Evolutionary conservation across 2,888 invertebrate species (phyloP).

Genomic region (Athalia cordata): DNA sequence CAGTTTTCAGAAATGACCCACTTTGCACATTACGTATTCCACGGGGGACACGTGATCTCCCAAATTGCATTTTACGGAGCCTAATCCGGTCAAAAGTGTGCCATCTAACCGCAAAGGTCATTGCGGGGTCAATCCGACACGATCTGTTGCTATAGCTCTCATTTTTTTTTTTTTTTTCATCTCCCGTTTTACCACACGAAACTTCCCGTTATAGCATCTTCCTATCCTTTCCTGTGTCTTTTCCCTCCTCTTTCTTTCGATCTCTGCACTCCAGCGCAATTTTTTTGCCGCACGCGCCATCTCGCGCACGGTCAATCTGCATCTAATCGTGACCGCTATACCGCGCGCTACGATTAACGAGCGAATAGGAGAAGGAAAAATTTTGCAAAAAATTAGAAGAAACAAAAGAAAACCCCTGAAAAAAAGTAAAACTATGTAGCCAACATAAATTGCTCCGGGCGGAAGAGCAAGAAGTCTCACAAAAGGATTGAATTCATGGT

Average conservation of each 20-base stretch:
- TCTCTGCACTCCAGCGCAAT: no score
- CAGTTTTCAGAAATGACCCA: conserved; percentile 41
- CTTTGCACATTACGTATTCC: conserved; percentile 31
- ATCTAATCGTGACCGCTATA: conserved; percentile 29
- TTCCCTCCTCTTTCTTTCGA: background rate
- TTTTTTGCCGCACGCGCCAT: background rate
- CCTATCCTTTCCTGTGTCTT: conserved; percentile 13
- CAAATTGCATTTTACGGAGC: conserved; percentile 24
- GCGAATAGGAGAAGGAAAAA: background rate
- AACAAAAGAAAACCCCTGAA: background rate
- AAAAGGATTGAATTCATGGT: conserved; percentile 36
- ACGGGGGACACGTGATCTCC: conserved; percentile 8
- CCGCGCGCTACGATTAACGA: background rate
- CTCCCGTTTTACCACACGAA: conserved; percentile 1
- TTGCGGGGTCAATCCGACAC: conserved; percentile 11
- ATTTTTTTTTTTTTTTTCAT: background rate
- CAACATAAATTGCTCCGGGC: conserved; percentile 16
- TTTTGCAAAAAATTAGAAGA: background rate
- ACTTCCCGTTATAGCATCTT: conserved; percentile 12
- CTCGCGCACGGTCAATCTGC: conserved; percentile 17
- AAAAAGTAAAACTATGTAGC: background rate
- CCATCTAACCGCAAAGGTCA: conserved; percentile 6
- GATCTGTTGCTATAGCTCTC: conserved; percentile 1
- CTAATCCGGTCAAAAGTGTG: conserved; percentile 5
- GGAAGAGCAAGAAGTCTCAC: conserved; percentile 29